Evolutionary conservation across 1,140 invertebrate genomes (phyloP).

Genomic region (Thereuonema tuberculata): DNA sequence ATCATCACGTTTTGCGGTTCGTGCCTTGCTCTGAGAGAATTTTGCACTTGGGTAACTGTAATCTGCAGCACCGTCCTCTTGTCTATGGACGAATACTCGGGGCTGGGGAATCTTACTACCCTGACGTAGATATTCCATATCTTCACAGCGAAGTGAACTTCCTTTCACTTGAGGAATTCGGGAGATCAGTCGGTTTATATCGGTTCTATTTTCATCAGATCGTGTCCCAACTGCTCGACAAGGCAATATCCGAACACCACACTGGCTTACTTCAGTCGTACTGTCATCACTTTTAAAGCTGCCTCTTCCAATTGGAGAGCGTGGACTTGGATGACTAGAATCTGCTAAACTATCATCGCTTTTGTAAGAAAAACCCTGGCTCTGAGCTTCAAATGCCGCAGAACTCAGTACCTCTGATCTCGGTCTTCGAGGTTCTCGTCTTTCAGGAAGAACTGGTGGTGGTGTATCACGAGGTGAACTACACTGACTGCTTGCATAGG

Average conservation of each 20-base stretch:
- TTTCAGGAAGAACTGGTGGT: constrained; percentile 3
- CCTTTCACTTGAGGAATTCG: constrained; percentile 2
- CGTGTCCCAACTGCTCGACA: too few relatives aligned
- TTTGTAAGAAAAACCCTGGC: not conserved
- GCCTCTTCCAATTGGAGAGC: not conserved
- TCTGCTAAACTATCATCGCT: not conserved
- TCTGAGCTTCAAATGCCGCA: not conserved
- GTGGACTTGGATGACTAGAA: not conserved
- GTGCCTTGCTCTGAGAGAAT: too few relatives aligned
- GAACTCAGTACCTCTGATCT: not conserved
- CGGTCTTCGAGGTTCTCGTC: not conserved
- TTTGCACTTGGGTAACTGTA: too few relatives aligned
- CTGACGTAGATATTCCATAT: too few relatives aligned
- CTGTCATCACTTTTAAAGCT: not conserved
- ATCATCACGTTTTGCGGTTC: too few relatives aligned
- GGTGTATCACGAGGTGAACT: constrained; percentile 11
- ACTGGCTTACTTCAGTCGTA: too few relatives aligned
- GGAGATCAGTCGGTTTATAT: not conserved
- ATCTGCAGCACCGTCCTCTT: too few relatives aligned
- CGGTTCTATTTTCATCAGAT: not conserved
- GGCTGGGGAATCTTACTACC: too few relatives aligned
- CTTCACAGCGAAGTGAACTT: too few relatives aligned
- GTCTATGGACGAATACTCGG: too few relatives aligned
- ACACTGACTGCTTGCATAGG: not conserved
- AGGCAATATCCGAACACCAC: too few relatives aligned